Evolutionary conservation across 2,113 vertebrate genomes (phyloP).

Genomic region (Neotragus moschatus): DNA sequence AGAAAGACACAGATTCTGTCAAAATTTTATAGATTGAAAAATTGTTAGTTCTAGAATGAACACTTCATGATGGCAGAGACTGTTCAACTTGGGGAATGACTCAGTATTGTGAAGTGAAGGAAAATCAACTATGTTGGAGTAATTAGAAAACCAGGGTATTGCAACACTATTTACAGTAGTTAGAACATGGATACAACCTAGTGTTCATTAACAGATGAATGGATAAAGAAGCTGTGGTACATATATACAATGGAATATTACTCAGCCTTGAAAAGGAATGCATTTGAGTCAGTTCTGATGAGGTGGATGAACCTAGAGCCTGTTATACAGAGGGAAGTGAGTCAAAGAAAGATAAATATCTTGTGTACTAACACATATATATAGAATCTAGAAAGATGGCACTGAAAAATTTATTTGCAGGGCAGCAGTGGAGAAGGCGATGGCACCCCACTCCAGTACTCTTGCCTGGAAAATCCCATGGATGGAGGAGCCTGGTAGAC

Average conservation of each 20-base stretch:
- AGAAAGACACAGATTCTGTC: not conserved
- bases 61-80: not conserved
- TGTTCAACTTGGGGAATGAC: not conserved
- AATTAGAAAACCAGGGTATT: not conserved
- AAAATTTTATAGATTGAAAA: not conserved
- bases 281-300: not conserved
- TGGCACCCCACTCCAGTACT: too few relatives aligned
- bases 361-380: not conserved
- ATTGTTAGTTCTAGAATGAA: not conserved
- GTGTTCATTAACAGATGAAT: not conserved
- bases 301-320: not conserved
- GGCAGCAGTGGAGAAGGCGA: not conserved
- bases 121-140: not conserved
- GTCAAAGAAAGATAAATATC: not conserved
- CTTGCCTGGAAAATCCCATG: too few relatives aligned
- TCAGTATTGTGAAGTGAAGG: not conserved
- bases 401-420: not conserved
- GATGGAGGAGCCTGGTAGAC: too few relatives aligned
- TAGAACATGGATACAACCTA: not conserved
- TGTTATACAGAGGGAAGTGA: not conserved
- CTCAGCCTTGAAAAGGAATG: not conserved
- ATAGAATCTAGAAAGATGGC: not conserved
- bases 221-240: not conserved
- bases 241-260: not conserved
- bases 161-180: not conserved